phyloP scores from a whole-genome alignment of 2,797 vertebrate genomes.

The Cetoscarus ocellatus region DNA sequence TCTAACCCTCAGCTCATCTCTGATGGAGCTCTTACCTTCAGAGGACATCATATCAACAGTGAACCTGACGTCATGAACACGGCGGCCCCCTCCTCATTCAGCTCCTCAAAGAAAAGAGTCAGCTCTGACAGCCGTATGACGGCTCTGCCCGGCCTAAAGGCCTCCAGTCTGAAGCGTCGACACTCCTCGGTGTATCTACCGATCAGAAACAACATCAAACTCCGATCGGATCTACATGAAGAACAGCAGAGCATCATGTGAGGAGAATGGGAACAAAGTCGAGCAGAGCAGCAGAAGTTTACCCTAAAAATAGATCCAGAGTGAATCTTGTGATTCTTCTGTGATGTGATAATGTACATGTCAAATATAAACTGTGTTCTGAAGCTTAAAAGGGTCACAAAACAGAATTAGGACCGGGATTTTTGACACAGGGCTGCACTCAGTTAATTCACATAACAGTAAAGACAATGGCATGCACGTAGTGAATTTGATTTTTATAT shows the following conservation, averaged over 20 bases:
- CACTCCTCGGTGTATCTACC: accelerated
- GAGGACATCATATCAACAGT: neutral
- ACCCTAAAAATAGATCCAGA: too few species aligned
- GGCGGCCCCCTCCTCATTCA: neutral
- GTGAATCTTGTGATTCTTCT: too few species aligned
- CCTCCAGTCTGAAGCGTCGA: accelerated
- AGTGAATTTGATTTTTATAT: too few species aligned
- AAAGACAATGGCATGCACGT: too few species aligned
- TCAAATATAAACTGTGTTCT: too few species aligned
- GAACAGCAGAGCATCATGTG: neutral
- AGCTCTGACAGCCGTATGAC: accelerated
- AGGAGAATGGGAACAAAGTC: neutral
- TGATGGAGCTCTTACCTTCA: accelerated
- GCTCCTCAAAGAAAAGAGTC: neutral
- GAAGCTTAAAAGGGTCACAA: too few species aligned
- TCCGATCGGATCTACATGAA: neutral
- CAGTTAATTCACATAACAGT: too few species aligned
- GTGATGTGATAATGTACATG: too few species aligned
- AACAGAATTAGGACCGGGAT: too few species aligned
- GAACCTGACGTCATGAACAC: neutral
- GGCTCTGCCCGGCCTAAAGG: accelerated
- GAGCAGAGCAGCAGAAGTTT: too few species aligned
- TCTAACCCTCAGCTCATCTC: accelerated
- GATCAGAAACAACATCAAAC: accelerated
- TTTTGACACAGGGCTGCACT: too few species aligned